Conservation (phyloP, 2,797 vertebrate species). For the Hirundo rustica region DNA sequence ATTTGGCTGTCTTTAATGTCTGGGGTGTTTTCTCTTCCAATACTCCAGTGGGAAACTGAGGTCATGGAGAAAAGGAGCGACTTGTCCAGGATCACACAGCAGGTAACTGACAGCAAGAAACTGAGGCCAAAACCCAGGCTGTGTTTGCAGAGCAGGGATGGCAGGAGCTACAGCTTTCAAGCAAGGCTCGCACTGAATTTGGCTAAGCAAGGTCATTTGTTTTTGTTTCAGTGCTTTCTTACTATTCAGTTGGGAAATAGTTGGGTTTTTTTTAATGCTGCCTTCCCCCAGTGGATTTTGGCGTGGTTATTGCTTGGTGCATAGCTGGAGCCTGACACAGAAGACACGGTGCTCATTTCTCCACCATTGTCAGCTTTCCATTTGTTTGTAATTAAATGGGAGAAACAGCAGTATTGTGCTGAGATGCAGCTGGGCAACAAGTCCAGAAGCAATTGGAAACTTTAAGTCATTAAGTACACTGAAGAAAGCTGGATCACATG, state of each 20-base stretch:
- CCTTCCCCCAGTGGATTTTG: slow-evolving; percentile 15
- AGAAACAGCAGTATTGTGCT: slow-evolving; percentile 50
- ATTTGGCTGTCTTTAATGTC: not conserved
- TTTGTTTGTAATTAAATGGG: slow-evolving; percentile 59
- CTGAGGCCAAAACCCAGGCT: not conserved
- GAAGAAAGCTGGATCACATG: slow-evolving; percentile 2
- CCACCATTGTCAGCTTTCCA: slow-evolving; percentile 18
- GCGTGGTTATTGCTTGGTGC: not conserved
- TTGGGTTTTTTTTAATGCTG: not conserved
- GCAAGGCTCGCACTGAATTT: not conserved
- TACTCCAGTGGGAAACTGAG: not conserved
- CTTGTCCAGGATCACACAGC: slow-evolving; percentile 26
- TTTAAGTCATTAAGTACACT: slow-evolving; percentile 23
- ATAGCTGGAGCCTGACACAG: slow-evolving; percentile 38
- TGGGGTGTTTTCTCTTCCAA: not conserved
- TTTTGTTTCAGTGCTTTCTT: slow-evolving; percentile 25
- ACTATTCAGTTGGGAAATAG: not conserved
- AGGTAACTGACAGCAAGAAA: slow-evolving; percentile 25
- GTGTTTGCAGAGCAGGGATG: not conserved
- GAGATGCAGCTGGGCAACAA: slow-evolving; percentile 21
- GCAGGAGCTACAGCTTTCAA: not conserved
- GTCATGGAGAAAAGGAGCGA: slow-evolving; percentile 4
- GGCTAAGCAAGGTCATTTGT: not conserved
- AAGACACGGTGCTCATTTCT: not conserved
- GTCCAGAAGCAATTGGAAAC: slow-evolving; percentile 55